phyloP scores from a whole-genome alignment of 2,888 invertebrate genomes.

The Capitulum mitella region DNA sequence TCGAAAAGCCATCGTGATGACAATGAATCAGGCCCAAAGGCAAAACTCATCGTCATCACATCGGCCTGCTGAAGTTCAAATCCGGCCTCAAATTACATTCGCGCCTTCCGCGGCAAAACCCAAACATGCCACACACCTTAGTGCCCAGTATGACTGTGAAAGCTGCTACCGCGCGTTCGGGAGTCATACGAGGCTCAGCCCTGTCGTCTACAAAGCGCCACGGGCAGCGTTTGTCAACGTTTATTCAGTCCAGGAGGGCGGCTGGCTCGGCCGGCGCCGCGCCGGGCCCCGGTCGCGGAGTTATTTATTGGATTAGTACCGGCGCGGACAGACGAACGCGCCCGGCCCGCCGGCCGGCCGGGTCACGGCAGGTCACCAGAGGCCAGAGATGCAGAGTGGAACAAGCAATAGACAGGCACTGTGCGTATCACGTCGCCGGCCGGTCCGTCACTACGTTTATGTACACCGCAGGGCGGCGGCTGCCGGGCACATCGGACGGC shows the following conservation, averaged over 20 bases:
- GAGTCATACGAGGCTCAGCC: too few species aligned
- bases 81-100: too few species aligned
- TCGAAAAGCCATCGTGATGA: too few species aligned
- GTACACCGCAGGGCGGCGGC: neutral
- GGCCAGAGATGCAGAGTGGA: neutral
- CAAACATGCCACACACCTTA: too few species aligned
- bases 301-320: constrained; percentile 21
- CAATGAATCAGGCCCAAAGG: too few species aligned
- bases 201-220: too few species aligned
- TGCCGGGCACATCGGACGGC: neutral
- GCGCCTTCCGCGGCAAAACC: too few species aligned
- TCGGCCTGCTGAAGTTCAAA: too few species aligned
- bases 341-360: neutral
- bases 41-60: too few species aligned
- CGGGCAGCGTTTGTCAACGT: constrained; percentile 1
- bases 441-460: neutral
- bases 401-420: neutral
- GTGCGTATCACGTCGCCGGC: neutral
- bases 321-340: neutral
- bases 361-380: constrained; percentile 10
- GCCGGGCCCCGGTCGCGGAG: neutral
- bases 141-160: too few species aligned
- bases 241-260: neutral
- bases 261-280: neutral
- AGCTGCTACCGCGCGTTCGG: too few species aligned